These are phyloP conservation scores for Brachyptera risi DNA, from an alignment of 2,888 invertebrate genomes.

Conservation along the genomic window DNA sequence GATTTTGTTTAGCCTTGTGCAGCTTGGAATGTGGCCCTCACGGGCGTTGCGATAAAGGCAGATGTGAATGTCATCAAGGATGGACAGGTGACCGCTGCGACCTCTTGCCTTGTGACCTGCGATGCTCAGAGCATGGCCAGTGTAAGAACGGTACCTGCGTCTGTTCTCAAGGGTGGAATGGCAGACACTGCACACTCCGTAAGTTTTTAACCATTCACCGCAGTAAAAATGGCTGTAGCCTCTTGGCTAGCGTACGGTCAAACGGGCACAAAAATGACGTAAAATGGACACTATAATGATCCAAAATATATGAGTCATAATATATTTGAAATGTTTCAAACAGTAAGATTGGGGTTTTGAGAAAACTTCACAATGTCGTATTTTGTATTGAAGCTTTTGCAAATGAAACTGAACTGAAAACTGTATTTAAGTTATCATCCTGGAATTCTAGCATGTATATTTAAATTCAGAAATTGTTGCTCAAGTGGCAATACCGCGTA, in stretches of 20 bases:
- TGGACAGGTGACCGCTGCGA: constrained; percentile 94
- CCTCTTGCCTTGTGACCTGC: constrained; percentile 83
- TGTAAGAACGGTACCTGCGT: constrained; percentile 98
- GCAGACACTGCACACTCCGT: constrained; percentile 95
- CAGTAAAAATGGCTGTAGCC: background rate
- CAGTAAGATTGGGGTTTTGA: too few species aligned
- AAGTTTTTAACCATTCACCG: too few species aligned
- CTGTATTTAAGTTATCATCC: too few species aligned
- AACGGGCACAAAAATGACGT: background rate
- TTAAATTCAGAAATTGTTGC: too few species aligned
- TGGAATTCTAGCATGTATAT: too few species aligned
- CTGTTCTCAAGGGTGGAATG: constrained; percentile 98
- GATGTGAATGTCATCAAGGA: constrained; percentile 74
- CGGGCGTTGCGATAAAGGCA: constrained; percentile 89
- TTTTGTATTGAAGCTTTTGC: too few species aligned
- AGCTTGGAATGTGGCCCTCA: constrained; percentile 90
- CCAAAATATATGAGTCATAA: too few species aligned
- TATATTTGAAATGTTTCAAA: too few species aligned
- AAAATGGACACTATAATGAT: background rate
- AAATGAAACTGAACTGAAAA: too few species aligned
- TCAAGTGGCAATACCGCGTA: too few species aligned
- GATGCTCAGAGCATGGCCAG: constrained; percentile 93
- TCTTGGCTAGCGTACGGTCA: background rate
- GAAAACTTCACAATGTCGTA: too few species aligned
- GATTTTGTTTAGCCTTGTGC: constrained; percentile 89